A percentile compares a stretch with the other conserved stretches of the same genome.
Conservation (phyloP, 2,113 vertebrate genomes). For the Canis aureus region DNA sequence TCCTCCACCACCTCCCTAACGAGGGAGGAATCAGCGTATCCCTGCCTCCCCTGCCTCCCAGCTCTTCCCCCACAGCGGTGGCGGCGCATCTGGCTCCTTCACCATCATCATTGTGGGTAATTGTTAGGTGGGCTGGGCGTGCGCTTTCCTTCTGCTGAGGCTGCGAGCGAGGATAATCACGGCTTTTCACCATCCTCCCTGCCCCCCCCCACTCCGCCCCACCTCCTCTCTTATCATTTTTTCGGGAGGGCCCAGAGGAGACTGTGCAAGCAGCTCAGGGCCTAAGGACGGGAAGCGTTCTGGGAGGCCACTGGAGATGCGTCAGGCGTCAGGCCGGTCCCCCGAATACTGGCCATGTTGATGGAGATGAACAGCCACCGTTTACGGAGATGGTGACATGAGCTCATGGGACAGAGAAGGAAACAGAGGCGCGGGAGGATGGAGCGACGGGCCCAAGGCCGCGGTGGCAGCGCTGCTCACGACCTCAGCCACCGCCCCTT, state of each 20-base stretch:
- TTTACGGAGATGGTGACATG: background rate
- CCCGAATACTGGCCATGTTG: background rate
- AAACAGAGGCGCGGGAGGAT: background rate
- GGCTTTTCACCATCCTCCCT: background rate
- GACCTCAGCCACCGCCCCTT: background rate
- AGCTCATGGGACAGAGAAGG: background rate
- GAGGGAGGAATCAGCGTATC: background rate
- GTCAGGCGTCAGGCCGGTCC: background rate
- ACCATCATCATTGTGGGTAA: background rate
- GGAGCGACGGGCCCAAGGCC: background rate
- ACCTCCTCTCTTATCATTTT: background rate
- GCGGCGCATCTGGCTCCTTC: background rate
- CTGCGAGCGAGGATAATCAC: background rate
- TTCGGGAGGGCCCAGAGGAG: background rate
- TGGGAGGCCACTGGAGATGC: background rate
- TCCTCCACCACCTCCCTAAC: background rate
- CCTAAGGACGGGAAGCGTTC: background rate
- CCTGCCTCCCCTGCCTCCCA: background rate
- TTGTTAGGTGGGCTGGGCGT: conserved; percentile 11
- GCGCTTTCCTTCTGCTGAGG: conserved; percentile 5
- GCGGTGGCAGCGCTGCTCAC: background rate
- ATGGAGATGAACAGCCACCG: fast-evolving
- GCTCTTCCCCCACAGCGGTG: background rate
- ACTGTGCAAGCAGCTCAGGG: background rate
- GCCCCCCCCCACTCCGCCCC: background rate